phyloP scores from a whole-genome alignment of 2,797 vertebrate genomes.

The Odontamblyopus lacepedii region DNA sequence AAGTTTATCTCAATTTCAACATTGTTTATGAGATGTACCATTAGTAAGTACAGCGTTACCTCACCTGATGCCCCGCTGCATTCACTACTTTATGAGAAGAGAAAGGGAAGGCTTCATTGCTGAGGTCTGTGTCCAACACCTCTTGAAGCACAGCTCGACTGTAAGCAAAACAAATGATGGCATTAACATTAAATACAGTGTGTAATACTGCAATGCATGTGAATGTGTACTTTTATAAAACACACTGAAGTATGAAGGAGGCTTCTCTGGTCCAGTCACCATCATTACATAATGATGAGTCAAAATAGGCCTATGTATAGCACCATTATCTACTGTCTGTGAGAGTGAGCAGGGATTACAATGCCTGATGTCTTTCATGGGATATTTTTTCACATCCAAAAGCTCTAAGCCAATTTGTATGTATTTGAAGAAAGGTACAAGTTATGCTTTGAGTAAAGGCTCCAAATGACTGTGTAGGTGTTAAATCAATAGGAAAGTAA shows the following conservation, averaged over 20 bases:
- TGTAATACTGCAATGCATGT: background rate
- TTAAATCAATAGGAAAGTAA: slow-evolving; percentile 17
- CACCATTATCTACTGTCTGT: slow-evolving; percentile 39
- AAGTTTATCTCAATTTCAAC: no score
- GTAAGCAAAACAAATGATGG: slow-evolving; percentile 25
- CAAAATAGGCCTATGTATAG: slow-evolving; percentile 56
- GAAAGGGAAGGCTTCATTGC: slow-evolving; percentile 91
- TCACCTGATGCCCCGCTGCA: slow-evolving; percentile 85
- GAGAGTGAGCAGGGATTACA: slow-evolving; percentile 61
- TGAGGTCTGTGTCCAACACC: slow-evolving; percentile 88
- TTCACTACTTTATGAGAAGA: slow-evolving; percentile 88
- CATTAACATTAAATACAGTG: background rate
- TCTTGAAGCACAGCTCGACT: slow-evolving; percentile 89
- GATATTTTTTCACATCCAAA: slow-evolving; percentile 45
- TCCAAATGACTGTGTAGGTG: slow-evolving; percentile 26
- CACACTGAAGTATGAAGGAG: background rate
- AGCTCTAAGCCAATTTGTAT: slow-evolving; percentile 32
- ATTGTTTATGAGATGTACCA: background rate
- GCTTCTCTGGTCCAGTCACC: slow-evolving; percentile 25
- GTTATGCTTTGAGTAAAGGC: slow-evolving; percentile 17
- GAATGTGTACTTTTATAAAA: background rate
- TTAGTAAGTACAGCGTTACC: slow-evolving; percentile 27
- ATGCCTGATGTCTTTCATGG: slow-evolving; percentile 26
- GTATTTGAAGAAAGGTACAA: slow-evolving; percentile 48
- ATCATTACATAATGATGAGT: slow-evolving; percentile 71